These are phyloP conservation scores for Scomber japonicus DNA, from an alignment of 2,113 vertebrate genomes.

Conservation along the genomic window DNA sequence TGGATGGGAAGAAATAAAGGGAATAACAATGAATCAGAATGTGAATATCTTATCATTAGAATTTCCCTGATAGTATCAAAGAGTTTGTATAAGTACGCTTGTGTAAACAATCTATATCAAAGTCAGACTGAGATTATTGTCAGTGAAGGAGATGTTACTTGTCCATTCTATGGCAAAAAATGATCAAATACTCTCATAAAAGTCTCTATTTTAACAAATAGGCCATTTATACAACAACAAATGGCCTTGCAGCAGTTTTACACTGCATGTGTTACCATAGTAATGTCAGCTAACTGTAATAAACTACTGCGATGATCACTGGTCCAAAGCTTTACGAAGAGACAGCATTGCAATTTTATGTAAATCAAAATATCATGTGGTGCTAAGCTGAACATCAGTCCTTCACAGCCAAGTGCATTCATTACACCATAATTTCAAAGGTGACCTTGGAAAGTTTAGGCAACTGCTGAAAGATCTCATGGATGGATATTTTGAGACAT, in stretches of 20 bases:
- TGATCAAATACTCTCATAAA: conserved; percentile 68
- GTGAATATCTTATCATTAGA: conserved; percentile 18
- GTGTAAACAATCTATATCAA: conserved; percentile 54
- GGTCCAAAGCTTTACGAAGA: conserved; percentile 65
- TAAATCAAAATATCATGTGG: conserved; percentile 77
- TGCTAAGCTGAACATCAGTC: conserved; percentile 67
- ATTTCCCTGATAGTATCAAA: conserved; percentile 23
- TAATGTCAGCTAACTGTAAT: conserved; percentile 77
- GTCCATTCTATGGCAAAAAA: conserved; percentile 62
- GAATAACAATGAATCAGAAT: conserved; percentile 5
- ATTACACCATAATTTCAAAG: conserved; percentile 68
- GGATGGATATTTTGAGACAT: conserved; percentile 43
- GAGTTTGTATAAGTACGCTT: conserved; percentile 36
- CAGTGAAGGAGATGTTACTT: conserved; percentile 50
- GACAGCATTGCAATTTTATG: conserved; percentile 78
- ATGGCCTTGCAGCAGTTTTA: conserved; percentile 65
- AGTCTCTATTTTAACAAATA: conserved; percentile 70
- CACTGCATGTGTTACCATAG: conserved; percentile 60
- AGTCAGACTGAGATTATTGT: conserved; percentile 32
- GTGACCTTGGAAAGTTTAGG: conserved; percentile 75
- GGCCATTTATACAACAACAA: conserved; percentile 64
- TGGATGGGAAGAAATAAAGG: conserved; percentile 64
- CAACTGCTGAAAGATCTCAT: conserved; percentile 46
- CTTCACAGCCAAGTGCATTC: conserved; percentile 71
- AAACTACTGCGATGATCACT: conserved; percentile 75